Evolutionary conservation across 2,888 invertebrate genomes (phyloP).

Genomic region (Aphodius granarius): DNA sequence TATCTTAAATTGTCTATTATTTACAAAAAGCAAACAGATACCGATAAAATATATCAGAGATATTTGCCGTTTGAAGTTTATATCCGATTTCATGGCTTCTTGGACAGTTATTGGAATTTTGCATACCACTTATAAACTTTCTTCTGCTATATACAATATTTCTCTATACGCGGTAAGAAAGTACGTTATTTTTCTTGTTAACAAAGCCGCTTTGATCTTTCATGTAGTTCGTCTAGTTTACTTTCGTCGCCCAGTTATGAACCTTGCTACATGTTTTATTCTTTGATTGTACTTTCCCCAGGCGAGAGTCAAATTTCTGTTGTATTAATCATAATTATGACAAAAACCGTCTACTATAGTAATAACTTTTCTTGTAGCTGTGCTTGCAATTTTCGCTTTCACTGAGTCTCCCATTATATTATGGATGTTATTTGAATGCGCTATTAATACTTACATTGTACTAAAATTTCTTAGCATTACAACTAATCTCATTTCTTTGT

Average conservation of each 20-base stretch:
- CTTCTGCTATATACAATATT: background rate
- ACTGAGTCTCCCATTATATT: background rate
- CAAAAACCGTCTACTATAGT: background rate
- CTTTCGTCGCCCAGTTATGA: background rate
- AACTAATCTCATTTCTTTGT: background rate
- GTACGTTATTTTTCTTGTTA: background rate
- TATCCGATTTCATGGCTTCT: background rate
- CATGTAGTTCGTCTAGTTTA: background rate
- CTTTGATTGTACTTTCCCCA: background rate
- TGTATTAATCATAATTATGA: background rate
- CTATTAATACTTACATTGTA: too few relatives aligned
- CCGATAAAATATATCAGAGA: background rate
- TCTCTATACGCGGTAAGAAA: background rate
- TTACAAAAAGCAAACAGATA: too few relatives aligned
- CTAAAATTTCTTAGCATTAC: too few relatives aligned
- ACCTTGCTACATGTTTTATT: background rate
- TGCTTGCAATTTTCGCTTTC: background rate
- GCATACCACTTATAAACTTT: background rate
- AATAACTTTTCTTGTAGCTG: background rate
- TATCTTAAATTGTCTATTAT: too few relatives aligned
- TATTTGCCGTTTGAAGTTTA: background rate
- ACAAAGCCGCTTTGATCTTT: background rate
- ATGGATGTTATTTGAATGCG: too few relatives aligned
- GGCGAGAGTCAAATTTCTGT: background rate
- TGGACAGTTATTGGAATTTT: background rate